Conservation (phyloP, 2,888 invertebrate species). For the Dorcus hopei region DNA sequence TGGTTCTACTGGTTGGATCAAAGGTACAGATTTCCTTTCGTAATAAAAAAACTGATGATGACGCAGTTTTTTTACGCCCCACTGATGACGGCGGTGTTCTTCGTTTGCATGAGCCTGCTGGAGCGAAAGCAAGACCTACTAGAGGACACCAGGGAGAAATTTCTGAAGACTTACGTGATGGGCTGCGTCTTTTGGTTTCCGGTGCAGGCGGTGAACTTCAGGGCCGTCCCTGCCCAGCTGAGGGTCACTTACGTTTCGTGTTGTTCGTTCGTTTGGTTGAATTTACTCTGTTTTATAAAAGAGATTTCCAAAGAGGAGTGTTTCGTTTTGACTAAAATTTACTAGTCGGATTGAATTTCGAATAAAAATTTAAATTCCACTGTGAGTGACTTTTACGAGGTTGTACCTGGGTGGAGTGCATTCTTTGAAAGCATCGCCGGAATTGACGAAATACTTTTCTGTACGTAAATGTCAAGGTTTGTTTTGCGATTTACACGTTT, state of each 20-base stretch:
- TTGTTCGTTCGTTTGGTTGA: no score
- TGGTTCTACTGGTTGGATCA: slow-evolving; percentile 2
- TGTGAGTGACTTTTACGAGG: no score
- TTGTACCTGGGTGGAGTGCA: no score
- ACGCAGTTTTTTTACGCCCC: slow-evolving; percentile 80
- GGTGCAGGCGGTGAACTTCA: slow-evolving; percentile 75
- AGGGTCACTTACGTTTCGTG: slow-evolving; percentile 56
- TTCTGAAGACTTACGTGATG: slow-evolving; percentile 65
- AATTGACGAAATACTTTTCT: no score
- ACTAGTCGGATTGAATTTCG: no score
- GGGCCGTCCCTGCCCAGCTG: slow-evolving; percentile 65
- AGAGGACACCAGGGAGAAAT: slow-evolving; percentile 68
- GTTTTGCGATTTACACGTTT: no score
- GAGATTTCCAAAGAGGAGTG: no score
- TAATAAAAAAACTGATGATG: slow-evolving; percentile 65
- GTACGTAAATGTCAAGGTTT: no score
- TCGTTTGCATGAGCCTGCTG: slow-evolving; percentile 72
- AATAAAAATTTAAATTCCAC: no score
- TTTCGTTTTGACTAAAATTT: no score
- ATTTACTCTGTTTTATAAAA: slow-evolving; percentile 37
- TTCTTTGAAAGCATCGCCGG: no score
- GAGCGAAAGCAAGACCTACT: slow-evolving; percentile 69
- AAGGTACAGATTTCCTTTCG: slow-evolving; percentile 24
- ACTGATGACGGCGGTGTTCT: slow-evolving; percentile 66
- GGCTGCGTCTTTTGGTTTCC: slow-evolving; percentile 85